Evolutionary conservation across 2,797 vertebrate genomes (phyloP).

Genomic region (Manis crassicaudata): DNA sequence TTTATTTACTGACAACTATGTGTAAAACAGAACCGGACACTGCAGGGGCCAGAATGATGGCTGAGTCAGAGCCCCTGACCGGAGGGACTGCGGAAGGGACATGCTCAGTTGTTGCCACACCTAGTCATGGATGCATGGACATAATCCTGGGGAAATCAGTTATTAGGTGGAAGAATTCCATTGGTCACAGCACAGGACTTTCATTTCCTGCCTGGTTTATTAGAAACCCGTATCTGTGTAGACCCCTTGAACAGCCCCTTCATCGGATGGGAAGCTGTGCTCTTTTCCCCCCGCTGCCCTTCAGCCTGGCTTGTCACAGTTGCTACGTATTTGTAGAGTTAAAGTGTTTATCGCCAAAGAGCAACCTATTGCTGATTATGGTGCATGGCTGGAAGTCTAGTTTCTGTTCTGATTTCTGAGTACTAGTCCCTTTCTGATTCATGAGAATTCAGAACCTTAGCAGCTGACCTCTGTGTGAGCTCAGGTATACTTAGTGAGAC

Average conservation of each 20-base stretch:
- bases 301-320: not conserved
- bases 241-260: not conserved
- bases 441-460: not conserved
- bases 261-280: not conserved
- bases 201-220: not conserved
- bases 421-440: not conserved
- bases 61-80: not conserved
- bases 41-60: not conserved
- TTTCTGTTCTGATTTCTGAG: slow-evolving; percentile 14
- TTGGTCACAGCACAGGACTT: not conserved
- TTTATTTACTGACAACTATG: not conserved
- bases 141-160: not conserved
- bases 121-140: not conserved
- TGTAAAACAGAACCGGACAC: not conserved
- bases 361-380: not conserved
- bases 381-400: not conserved
- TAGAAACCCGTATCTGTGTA: not conserved
- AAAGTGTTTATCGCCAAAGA: not conserved
- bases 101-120: not conserved
- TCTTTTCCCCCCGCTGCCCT: not conserved
- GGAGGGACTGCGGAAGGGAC: not conserved
- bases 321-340: not conserved
- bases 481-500: not conserved
- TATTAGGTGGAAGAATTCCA: not conserved
- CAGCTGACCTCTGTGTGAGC: not conserved